Conservation (phyloP, 2,888 invertebrate species). For the Chalcosyrphus nemorum region DNA sequence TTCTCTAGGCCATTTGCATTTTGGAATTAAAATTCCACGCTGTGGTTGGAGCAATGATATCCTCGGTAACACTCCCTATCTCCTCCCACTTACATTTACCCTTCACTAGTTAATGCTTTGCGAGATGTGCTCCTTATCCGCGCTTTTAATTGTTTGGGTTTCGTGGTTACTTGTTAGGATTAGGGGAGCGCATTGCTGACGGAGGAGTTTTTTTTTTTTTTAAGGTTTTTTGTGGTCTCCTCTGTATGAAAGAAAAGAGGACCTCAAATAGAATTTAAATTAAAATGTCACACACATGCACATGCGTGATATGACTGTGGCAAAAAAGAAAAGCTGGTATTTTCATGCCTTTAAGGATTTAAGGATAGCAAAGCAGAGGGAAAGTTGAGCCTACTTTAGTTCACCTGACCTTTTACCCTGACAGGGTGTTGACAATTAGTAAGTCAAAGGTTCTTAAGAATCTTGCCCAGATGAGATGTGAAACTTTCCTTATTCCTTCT, state of each 20-base stretch:
- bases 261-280: constrained; percentile 27
- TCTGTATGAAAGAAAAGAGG: constrained; percentile 16
- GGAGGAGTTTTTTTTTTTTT: constrained; percentile 16
- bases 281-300: constrained; percentile 58
- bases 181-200: not conserved
- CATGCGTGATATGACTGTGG: constrained; percentile 20
- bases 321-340: not conserved
- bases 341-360: constrained; percentile 17
- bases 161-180: constrained; percentile 4
- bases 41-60: constrained; percentile 32
- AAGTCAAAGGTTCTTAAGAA: constrained; percentile 3
- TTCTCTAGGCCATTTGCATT: constrained; percentile 61
- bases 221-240: constrained; percentile 20
- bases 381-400: no score
- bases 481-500: no score
- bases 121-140: constrained; percentile 55
- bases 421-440: no score
- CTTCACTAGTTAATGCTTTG: constrained; percentile 52
- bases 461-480: no score
- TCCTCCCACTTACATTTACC: constrained; percentile 33
- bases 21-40: constrained; percentile 58
- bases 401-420: no score
- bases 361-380: no score
- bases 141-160: constrained; percentile 42
- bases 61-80: not conserved